Base-by-base conservation (phyloP, 2,888 invertebrate genomes). In the Cremastinae sp. region DNA sequence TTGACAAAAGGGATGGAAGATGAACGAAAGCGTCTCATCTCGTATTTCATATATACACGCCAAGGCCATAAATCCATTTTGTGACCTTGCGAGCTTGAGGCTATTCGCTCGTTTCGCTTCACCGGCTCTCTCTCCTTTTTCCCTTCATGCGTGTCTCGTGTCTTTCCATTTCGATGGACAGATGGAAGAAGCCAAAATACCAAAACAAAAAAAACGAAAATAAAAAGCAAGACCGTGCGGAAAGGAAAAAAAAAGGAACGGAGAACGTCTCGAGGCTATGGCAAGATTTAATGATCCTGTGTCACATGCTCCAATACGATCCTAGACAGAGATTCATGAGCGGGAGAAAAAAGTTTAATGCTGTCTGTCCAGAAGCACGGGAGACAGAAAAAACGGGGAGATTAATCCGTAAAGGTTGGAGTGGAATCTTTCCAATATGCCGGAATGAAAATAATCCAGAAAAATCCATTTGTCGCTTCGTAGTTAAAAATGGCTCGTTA, bases 1-100 rank as follows among this genome's bases (percentile, higher is more conserved):
- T 61, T 53, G 69, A 69, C 45, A 22, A 69, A 69, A 58, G 64
- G 41, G 56, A 49, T 38, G 34, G 51, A 22, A 20, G 69, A 58
- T 68, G 58, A 65, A 71, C 70, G 59, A 47, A 41, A 65, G 38
- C 65, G 49, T 75, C 71, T 58, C 68, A 68, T 68, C 58, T 69
- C 69, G 69, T 59, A 47, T 69, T 58, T 69, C 58, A 59, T 69
- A 69, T 59, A 69, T 64, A 68, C 47, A 76, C 72, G 45, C 36
- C 47, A 66, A 45, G 53, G 36, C 73, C 68, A 73, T 77, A 73
- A 77, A 77, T 77, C 73, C 76, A 65, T 54, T 65, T 51, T 34
- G 69, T 14, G 65, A 73, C 76, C 72, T 72, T 72, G 72, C 58
- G 51, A 12, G 58, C 64, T 59, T 69, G 36, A 38, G 68, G 53